Conservation (phyloP, 2,888 invertebrate genomes). For the Silvanus unidentatus region DNA sequence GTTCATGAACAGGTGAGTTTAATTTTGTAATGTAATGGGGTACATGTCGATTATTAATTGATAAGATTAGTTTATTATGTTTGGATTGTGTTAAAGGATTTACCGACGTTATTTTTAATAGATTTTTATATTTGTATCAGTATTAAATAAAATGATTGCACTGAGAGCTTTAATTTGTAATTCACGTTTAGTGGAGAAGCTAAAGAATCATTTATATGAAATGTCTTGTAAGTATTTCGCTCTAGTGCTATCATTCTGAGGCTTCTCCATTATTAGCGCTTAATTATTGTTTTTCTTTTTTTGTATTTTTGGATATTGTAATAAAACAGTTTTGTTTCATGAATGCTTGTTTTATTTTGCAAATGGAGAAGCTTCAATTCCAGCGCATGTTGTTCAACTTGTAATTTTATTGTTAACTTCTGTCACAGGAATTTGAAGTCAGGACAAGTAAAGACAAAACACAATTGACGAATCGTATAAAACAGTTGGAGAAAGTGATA, state of each 20-base stretch:
- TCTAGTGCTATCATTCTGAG: constrained; percentile 42
- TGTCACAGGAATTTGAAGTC: constrained; percentile 19
- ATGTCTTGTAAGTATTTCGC: constrained; percentile 25
- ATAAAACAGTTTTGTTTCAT: constrained; percentile 8
- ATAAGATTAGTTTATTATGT: constrained; percentile 16
- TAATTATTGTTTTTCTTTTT: constrained; percentile 11
- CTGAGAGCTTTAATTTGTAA: constrained; percentile 29
- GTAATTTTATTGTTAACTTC: too few relatives aligned
- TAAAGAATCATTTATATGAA: constrained; percentile 28
- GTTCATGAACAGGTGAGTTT: constrained; percentile 32
- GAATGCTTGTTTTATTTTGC: constrained; percentile 29
- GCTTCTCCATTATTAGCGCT: constrained; percentile 41
- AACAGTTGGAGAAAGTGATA: constrained; percentile 27
- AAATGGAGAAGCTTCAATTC: constrained; percentile 40
- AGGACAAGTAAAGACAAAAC: constrained; percentile 25
- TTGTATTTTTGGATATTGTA: constrained; percentile 7
- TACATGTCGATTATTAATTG: constrained; percentile 7
- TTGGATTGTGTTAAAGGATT: constrained; percentile 9
- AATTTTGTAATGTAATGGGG: neutral
- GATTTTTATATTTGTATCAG: constrained; percentile 7
- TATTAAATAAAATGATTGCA: constrained; percentile 35
- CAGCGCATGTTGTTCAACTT: too few relatives aligned
- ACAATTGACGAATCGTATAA: constrained; percentile 44
- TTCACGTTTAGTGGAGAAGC: constrained; percentile 34
- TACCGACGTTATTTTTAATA: constrained; percentile 14